Conservation (phyloP, 2,888 invertebrate species). For the Megamerina dolium region DNA sequence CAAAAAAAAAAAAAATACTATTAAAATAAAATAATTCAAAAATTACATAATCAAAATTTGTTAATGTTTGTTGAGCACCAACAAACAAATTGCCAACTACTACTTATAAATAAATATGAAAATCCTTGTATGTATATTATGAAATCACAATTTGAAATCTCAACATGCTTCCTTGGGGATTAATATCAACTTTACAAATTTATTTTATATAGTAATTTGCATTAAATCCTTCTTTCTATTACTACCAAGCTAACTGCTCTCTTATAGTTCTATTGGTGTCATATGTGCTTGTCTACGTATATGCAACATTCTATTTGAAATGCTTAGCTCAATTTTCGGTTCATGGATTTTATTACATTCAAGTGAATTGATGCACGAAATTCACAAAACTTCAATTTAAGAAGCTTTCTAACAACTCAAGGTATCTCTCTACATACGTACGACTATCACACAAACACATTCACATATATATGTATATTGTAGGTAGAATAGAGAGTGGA, state of each 20-base stretch:
- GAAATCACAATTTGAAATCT: slow-evolving; percentile 10
- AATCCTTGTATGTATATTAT: no score
- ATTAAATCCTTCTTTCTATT: slow-evolving; percentile 30
- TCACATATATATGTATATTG: not conserved
- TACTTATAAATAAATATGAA: no score
- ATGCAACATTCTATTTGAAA: no score
- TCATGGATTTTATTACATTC: slow-evolving; percentile 23
- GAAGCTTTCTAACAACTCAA: slow-evolving; percentile 14
- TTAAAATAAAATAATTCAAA: no score
- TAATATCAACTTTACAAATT: slow-evolving; percentile 29
- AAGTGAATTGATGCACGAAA: slow-evolving; percentile 28
- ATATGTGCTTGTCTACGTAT: no score
- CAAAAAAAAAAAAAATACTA: no score
- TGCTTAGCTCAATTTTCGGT: slow-evolving; percentile 14
- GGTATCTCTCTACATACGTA: not conserved
- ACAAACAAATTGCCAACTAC: no score
- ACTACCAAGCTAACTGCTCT: slow-evolving; percentile 12
- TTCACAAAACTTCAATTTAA: slow-evolving; percentile 31
- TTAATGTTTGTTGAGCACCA: no score
- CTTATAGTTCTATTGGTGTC: no score
- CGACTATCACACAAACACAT: not conserved
- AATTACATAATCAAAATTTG: no score
- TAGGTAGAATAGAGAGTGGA: no score
- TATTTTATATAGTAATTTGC: slow-evolving; percentile 43
- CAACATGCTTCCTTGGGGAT: slow-evolving; percentile 13